phyloP scores from a whole-genome alignment of 2,113 vertebrate species.

The Myiozetetes cayanensis region DNA sequence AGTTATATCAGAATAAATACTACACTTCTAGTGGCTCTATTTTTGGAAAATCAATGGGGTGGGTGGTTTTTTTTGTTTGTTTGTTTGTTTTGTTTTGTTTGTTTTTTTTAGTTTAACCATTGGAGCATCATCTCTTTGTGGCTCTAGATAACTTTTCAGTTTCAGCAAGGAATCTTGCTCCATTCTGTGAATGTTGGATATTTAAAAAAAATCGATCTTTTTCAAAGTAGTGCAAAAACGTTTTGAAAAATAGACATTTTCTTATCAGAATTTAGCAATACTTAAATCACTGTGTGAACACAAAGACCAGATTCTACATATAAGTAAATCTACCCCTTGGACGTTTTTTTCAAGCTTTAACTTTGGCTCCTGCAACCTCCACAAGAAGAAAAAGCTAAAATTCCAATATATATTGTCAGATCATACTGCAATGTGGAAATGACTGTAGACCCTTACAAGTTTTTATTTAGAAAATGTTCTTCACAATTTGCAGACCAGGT shows the following conservation, averaged over 20 bases:
- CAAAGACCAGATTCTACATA: not conserved
- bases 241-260: not conserved
- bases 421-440: not conserved
- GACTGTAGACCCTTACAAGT: not conserved
- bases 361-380: not conserved
- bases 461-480: not conserved
- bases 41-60: not conserved
- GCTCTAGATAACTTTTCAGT: not conserved
- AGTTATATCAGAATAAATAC: not conserved
- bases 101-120: not conserved
- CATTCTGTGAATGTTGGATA: not conserved
- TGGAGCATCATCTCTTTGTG: not conserved
- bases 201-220: not conserved
- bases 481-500: not conserved
- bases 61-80: accelerated
- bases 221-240: not conserved
- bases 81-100: too few species aligned
- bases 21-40: not conserved
- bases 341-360: not conserved
- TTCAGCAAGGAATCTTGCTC: not conserved
- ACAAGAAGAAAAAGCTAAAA: not conserved
- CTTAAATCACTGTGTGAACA: not conserved
- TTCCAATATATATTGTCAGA: not conserved
- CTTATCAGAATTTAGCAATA: not conserved
- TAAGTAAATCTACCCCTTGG: not conserved